Conservation (phyloP, 2,888 invertebrate species). For the Polydrusus tereticollis region DNA sequence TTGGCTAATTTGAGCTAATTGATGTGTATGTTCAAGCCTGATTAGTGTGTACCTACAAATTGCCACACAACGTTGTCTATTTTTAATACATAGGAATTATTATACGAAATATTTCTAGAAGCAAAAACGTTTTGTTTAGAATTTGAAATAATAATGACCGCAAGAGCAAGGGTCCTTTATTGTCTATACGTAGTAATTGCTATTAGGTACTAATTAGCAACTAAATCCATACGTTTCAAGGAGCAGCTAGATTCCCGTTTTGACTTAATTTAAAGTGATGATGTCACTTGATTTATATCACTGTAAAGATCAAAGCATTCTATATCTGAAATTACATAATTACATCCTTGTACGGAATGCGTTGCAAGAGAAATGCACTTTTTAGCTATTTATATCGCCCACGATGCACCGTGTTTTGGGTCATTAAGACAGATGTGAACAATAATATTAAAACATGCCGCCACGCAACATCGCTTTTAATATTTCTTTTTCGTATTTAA, state of each 20-base stretch:
- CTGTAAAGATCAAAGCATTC: slow-evolving; percentile 38
- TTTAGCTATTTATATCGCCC: slow-evolving; percentile 39
- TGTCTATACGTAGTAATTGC: too few species aligned
- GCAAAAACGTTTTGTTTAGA: background rate
- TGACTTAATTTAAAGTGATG: slow-evolving; percentile 11
- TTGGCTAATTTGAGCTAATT: slow-evolving; percentile 21
- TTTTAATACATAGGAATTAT: slow-evolving; percentile 19
- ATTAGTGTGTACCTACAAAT: slow-evolving; percentile 27
- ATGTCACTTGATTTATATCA: slow-evolving; percentile 26
- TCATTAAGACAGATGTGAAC: slow-evolving; percentile 35
- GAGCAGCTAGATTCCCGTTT: background rate
- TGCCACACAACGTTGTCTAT: slow-evolving; percentile 11
- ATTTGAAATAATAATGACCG: background rate
- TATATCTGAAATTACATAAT: slow-evolving; percentile 42
- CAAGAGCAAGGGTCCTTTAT: background rate
- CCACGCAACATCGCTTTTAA: background rate
- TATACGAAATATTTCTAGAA: background rate
- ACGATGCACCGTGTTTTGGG: slow-evolving; percentile 17
- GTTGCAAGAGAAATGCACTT: slow-evolving; percentile 33
- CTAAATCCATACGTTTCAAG: background rate
- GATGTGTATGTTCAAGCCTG: slow-evolving; percentile 27
- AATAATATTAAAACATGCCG: slow-evolving; percentile 15
- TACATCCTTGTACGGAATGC: slow-evolving; percentile 46
- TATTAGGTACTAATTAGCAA: too few species aligned
- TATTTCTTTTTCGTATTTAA: too few species aligned